These are phyloP conservation scores for Axis porcinus DNA, from an alignment of 2,113 vertebrate genomes.

Conservation along the genomic window DNA sequence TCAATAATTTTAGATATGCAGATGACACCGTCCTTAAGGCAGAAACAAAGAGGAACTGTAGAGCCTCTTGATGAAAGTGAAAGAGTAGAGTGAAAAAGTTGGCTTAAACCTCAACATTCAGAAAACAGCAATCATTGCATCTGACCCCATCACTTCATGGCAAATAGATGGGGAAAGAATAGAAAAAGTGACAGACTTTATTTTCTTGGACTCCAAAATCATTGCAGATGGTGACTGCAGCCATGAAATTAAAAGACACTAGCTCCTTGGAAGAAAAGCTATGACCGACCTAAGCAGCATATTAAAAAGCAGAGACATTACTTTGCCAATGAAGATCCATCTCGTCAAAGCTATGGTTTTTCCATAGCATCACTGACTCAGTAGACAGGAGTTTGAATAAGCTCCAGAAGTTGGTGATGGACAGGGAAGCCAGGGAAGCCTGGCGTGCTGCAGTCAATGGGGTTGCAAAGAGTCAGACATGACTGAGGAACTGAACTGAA, in stretches of 20 bases:
- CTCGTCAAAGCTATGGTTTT: not conserved
- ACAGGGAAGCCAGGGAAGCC: not conserved
- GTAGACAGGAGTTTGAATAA: not conserved
- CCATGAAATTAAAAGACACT: not conserved
- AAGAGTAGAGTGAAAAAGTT: not conserved
- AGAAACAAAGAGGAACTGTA: not conserved
- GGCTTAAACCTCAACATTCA: not conserved
- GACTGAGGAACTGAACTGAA: not conserved
- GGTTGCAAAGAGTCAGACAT: not conserved
- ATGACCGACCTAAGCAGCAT: not conserved
- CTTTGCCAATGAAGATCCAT: not conserved
- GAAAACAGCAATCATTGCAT: not conserved
- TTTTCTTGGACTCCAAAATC: not conserved
- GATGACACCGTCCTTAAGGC: not conserved
- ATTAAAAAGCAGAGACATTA: not conserved
- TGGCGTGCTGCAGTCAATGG: not conserved
- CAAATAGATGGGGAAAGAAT: not conserved
- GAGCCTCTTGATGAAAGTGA: not conserved
- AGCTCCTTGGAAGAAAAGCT: not conserved
- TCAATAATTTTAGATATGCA: not conserved
- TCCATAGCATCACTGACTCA: not conserved
- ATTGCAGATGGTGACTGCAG: not conserved
- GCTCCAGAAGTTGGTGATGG: not conserved
- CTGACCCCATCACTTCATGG: not conserved
- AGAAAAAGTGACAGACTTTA: not conserved